These are phyloP conservation scores for Drosophila robusta DNA, from an alignment of 2,888 invertebrate genomes.

Conservation along the genomic window DNA sequence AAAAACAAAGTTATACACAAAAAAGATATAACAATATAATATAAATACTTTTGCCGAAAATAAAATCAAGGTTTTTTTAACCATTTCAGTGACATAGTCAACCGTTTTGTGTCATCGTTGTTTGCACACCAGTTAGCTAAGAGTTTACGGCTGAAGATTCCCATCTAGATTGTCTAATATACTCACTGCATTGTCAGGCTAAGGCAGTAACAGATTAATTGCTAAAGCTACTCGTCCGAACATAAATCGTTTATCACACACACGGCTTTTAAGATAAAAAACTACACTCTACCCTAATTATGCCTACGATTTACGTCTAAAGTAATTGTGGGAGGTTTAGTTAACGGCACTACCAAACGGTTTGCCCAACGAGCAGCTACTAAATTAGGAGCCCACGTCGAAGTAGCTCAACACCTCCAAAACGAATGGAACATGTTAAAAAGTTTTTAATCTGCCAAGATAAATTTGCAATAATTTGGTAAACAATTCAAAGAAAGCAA, in stretches of 20 bases:
- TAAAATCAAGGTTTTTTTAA: background rate
- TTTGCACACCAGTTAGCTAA: slow-evolving; percentile 50
- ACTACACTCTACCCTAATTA: slow-evolving; percentile 5
- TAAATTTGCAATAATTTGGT: slow-evolving; percentile 1
- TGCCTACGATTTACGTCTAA: slow-evolving; percentile 12
- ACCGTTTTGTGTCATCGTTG: slow-evolving; percentile 25
- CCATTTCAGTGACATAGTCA: background rate
- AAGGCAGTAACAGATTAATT: slow-evolving; percentile 47
- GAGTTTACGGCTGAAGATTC: slow-evolving; percentile 9
- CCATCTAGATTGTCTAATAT: slow-evolving; percentile 28
- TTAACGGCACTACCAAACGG: slow-evolving; percentile 45
- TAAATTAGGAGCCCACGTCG: slow-evolving; percentile 52
- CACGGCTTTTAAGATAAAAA: slow-evolving; percentile 53
- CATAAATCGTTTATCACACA: slow-evolving; percentile 67
- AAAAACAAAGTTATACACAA: background rate
- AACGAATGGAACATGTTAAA: slow-evolving; percentile 13
- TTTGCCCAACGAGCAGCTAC: slow-evolving; percentile 52
- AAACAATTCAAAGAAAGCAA: background rate
- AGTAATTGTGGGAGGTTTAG: slow-evolving; percentile 1
- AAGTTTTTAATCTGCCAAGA: slow-evolving; percentile 14
- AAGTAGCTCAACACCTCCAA: slow-evolving; percentile 45
- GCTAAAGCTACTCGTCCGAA: slow-evolving; percentile 46
- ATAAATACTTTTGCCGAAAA: background rate
- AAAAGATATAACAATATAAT: background rate
- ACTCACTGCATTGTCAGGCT: slow-evolving; percentile 65